A percentile compares a stretch with the other conserved stretches of the same genome.
Conservation (phyloP, 2,113 vertebrate genomes). For the Spea bombifrons region DNA sequence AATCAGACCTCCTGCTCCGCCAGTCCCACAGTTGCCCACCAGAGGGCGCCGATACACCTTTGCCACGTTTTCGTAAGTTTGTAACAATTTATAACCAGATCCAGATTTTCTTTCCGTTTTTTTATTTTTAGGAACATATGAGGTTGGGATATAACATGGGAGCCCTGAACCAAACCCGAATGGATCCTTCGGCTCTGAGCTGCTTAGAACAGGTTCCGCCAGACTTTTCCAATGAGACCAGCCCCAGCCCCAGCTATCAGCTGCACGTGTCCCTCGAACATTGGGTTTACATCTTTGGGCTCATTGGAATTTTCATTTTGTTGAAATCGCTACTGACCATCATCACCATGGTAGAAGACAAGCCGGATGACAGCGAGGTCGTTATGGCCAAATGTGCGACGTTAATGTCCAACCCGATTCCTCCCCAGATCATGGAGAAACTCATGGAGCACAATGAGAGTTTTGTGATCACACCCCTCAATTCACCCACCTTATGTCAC, state of each 20-base stretch:
- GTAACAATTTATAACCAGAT: no score
- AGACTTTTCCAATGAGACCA: not conserved
- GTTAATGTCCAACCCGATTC: not conserved
- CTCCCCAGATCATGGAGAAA: not conserved
- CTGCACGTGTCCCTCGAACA: not conserved
- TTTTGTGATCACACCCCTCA: not conserved
- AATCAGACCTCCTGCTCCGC: no score
- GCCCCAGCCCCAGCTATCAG: not conserved
- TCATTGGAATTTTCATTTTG: constrained; percentile 20
- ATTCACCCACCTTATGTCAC: not conserved
- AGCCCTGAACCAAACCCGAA: not conserved
- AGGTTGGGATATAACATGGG: not conserved
- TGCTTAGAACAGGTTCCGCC: not conserved
- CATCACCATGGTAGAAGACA: constrained; percentile 37
- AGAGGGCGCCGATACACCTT: not conserved
- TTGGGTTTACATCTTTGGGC: constrained; percentile 16
- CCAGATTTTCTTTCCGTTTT: not conserved
- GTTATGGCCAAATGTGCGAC: constrained; percentile 6
- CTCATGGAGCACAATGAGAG: not conserved
- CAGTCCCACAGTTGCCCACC: no score
- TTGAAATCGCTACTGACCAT: constrained; percentile 39
- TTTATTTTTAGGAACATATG: not conserved
- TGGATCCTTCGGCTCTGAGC: not conserved
- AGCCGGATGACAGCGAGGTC: not conserved
- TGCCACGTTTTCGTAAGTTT: no score